phyloP scores from a whole-genome alignment of 2,797 vertebrate species.

The Pithecia hirsuta region DNA sequence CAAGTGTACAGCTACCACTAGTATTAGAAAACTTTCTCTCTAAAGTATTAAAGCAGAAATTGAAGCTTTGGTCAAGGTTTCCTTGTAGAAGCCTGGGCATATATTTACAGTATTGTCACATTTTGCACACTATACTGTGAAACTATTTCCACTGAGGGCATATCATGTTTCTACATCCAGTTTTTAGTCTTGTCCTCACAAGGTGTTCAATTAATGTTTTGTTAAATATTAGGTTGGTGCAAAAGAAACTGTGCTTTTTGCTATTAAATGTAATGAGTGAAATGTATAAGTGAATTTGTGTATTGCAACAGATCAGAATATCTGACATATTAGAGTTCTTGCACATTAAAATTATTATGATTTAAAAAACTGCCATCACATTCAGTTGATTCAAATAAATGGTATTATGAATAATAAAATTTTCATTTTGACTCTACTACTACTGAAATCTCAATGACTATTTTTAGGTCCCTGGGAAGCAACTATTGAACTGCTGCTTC shows the following conservation, averaged over 20 bases:
- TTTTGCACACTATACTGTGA: background rate
- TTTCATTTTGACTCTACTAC: conserved; percentile 14
- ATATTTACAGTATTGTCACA: background rate
- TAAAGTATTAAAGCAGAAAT: background rate
- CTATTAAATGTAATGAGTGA: background rate
- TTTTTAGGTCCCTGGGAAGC: background rate
- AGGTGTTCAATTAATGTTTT: background rate
- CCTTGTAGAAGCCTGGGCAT: background rate
- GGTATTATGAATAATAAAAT: background rate
- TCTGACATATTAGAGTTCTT: background rate
- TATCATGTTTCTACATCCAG: background rate
- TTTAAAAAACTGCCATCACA: background rate
- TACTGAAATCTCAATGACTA: background rate
- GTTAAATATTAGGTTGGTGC: background rate
- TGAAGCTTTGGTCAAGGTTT: background rate
- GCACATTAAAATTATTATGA: background rate
- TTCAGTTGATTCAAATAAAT: conserved; percentile 9
- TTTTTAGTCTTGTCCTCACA: background rate
- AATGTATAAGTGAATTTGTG: background rate
- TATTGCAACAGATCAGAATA: conserved; percentile 25
- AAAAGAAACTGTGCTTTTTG: background rate
- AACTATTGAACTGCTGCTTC: conserved; percentile 3
- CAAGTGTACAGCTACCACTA: background rate
- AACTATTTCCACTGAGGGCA: background rate
- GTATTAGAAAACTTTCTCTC: background rate